A percentile compares a stretch with the other conserved stretches of the same genome.
Evolutionary conservation across 2,113 vertebrate species (phyloP).

Genomic region (Myotis davidii): DNA sequence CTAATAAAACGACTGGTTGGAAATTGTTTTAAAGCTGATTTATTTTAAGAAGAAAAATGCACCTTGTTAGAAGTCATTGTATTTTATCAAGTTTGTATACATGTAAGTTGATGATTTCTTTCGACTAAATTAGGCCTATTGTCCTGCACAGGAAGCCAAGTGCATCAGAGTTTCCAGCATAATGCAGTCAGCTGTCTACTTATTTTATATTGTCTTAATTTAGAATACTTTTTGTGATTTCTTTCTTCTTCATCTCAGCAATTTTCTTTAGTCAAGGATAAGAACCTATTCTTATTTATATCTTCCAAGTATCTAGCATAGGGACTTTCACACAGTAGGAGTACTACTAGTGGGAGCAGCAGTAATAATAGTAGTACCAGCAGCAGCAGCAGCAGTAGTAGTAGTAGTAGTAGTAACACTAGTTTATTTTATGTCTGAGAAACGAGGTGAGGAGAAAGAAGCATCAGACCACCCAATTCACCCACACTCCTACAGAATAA

Average conservation of each 20-base stretch:
- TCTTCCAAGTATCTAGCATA: background rate
- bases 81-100: background rate
- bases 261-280: background rate
- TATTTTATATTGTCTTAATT: background rate
- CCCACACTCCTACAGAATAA: background rate
- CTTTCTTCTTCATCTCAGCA: background rate
- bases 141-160: background rate
- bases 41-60: background rate
- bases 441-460: background rate
- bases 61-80: background rate
- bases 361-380: rapidly evolving
- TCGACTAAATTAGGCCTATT: background rate
- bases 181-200: background rate
- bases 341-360: too few relatives aligned
- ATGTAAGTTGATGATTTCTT: background rate
- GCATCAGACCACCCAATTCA: background rate
- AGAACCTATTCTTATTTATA: background rate
- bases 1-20: background rate
- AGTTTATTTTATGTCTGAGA: background rate
- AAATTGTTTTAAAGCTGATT: background rate
- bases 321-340: background rate
- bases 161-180: background rate
- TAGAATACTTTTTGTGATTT: background rate
- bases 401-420: background rate
- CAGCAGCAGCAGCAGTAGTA: rapidly evolving